Conservation (phyloP, 2,113 vertebrate genomes). For the Peromyscus maniculatus region DNA sequence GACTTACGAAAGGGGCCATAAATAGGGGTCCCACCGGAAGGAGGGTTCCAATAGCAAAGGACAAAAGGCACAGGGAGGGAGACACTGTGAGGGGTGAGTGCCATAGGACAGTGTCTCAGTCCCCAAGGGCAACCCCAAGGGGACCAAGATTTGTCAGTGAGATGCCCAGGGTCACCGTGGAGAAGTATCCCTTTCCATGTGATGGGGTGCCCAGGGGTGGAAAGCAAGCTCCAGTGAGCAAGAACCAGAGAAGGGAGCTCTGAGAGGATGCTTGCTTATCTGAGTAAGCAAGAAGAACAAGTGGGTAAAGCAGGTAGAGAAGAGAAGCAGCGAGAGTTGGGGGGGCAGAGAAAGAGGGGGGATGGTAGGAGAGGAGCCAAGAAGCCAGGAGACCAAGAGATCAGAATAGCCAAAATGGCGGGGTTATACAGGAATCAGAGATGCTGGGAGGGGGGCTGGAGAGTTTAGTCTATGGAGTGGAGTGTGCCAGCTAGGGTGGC, state of each 20-base stretch:
- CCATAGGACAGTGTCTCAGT: background rate
- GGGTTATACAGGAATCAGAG: background rate
- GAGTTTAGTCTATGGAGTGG: background rate
- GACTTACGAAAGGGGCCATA: background rate
- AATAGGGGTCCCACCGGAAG: background rate
- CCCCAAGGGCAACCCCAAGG: background rate
- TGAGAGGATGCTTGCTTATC: background rate
- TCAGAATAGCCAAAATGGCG: background rate
- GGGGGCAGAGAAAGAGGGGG: background rate
- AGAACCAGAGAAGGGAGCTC: background rate
- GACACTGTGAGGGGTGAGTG: background rate
- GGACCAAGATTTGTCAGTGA: background rate
- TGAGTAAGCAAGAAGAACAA: background rate
- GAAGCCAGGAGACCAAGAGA: background rate
- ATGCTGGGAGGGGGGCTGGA: background rate
- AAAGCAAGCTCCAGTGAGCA: background rate
- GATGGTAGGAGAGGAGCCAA: background rate
- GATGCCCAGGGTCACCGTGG: background rate
- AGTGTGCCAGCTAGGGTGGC: too few relatives aligned
- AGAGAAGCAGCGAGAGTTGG: background rate
- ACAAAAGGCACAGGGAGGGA: background rate
- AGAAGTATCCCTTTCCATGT: background rate
- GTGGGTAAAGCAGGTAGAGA: background rate
- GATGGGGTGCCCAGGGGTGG: background rate
- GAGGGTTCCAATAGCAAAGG: background rate